These are phyloP conservation scores for Sciurus niger DNA, from an alignment of 2,113 vertebrate genomes.

Conservation along the genomic window DNA sequence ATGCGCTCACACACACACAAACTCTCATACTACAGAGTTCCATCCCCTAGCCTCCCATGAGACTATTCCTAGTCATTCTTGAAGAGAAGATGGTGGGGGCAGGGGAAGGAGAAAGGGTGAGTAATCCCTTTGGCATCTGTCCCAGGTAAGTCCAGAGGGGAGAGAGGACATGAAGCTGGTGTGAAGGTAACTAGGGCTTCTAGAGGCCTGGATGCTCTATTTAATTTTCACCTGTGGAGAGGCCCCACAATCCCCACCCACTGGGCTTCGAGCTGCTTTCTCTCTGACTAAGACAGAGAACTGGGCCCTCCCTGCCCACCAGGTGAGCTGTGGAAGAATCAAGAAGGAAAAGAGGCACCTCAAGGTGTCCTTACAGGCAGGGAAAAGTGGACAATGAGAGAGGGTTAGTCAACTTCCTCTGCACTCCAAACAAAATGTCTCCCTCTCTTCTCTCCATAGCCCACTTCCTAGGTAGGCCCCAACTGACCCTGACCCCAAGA, in stretches of 20 bases:
- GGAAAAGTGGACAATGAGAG: background rate
- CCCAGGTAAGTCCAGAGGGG: slow-evolving; percentile 24
- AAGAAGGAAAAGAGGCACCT: background rate
- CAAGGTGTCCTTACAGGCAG: background rate
- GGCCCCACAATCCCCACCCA: slow-evolving; percentile 35
- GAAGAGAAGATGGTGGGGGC: background rate
- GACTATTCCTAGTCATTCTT: background rate
- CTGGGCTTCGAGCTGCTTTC: slow-evolving; percentile 40
- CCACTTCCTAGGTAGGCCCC: background rate
- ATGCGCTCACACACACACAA: no score
- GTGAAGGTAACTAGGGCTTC: slow-evolving; percentile 19
- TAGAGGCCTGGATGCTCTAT: slow-evolving; percentile 16
- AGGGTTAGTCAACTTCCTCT: background rate
- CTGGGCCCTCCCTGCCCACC: slow-evolving; percentile 44
- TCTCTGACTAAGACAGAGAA: background rate
- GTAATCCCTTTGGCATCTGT: slow-evolving; percentile 65
- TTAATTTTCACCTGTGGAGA: slow-evolving; percentile 19
- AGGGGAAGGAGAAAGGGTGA: background rate
- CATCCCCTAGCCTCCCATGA: background rate
- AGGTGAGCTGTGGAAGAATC: background rate
- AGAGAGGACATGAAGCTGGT: background rate
- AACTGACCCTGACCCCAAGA: background rate
- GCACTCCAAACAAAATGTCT: background rate
- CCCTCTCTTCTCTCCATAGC: background rate
- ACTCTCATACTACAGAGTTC: background rate